Evolutionary conservation across 2,113 vertebrate species (phyloP).

Genomic region (Nothoprocta pentlandii): DNA sequence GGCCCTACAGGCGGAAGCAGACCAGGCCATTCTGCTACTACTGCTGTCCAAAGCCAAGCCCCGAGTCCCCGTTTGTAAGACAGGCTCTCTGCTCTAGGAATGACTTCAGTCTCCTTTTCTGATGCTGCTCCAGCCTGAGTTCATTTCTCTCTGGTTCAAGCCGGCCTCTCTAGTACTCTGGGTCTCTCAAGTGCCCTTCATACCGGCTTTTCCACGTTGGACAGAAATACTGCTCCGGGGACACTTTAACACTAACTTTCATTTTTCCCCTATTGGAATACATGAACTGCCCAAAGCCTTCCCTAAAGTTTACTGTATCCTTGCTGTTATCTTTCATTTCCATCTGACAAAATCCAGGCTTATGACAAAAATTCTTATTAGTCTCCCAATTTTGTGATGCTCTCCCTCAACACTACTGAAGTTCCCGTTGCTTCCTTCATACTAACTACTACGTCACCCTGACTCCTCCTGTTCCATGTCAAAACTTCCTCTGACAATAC

Average conservation of each 20-base stretch:
- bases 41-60: neutral
- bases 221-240: neutral
- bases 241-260: neutral
- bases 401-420: too few species aligned
- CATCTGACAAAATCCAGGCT: neutral
- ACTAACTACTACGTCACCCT: neutral
- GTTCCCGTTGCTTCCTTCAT: neutral
- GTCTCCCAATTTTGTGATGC: too few species aligned
- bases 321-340: neutral
- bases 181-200: neutral
- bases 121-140: neutral
- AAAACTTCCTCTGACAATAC: neutral
- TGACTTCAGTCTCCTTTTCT: neutral
- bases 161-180: neutral
- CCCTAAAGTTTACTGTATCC: neutral
- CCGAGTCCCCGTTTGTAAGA: neutral
- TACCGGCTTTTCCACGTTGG: neutral
- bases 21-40: neutral
- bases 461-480: neutral
- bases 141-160: neutral
- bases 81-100: neutral
- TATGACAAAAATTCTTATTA: neutral
- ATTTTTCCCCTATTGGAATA: neutral
- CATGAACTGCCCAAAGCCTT: neutral
- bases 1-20: neutral